Base-by-base conservation (phyloP, 1,140 invertebrate genomes). In the Eriocheir sinensis region DNA sequence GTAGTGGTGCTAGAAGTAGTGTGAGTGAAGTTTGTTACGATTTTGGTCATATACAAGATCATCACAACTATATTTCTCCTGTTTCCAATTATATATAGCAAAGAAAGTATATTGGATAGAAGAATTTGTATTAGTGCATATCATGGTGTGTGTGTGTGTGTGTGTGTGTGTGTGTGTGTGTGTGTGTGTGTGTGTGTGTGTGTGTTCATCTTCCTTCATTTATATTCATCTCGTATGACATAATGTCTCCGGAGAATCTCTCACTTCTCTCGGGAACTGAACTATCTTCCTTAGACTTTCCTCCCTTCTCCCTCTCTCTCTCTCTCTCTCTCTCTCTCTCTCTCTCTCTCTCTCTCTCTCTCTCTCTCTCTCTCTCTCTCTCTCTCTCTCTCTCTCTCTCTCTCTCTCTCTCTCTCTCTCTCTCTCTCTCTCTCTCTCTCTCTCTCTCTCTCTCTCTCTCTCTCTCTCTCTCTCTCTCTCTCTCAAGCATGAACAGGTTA, bases 401-500 rank as follows among this genome's bases (percentile, higher is more conserved):
- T 21, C 27, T 21, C 21, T 21, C 21, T 21, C 53, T 9, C 53
- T 21, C 53, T 60, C 53, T 60, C 53, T 21, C 53, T 60, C 27
- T 21, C 27, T 27, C 27, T 27, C 27, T 21, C 27, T 2, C 53
- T 21, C 17, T 21, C 53, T 60, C 53, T 21, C 27, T 27, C 38
- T 40, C 83, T 86, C 83, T 41, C 83, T 41, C 83, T 41, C 83
- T n/a, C 83, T 86, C 83, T 41, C 83, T 86, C 83, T 41, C 83
- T 41, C 83, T 41, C 40, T 41, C 83, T 41, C 40, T 86, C 83
- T 40, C 34, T 86, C 40, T 86, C 83, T 41, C 83, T 41, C 83
- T 86, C 40, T 86, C 8, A n/a, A 53, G n/a, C n/a, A n/a, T n/a
- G n/a, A n/a, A 12, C 48, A 9, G 0, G 12, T 21, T 21, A 53